These are phyloP conservation scores for Carterocephalus palaemon DNA, from an alignment of 2,888 invertebrate genomes.

Conservation along the genomic window DNA sequence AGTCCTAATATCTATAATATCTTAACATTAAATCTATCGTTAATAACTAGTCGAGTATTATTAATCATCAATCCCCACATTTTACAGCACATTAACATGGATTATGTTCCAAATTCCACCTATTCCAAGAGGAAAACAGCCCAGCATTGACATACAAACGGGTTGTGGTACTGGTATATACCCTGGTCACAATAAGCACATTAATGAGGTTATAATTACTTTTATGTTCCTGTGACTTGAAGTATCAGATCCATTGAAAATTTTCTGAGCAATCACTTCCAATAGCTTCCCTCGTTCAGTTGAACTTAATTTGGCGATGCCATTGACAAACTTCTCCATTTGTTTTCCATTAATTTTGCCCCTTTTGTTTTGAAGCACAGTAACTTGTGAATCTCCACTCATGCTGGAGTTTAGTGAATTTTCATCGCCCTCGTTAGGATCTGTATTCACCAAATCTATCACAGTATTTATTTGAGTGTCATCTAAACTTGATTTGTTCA, in stretches of 20 bases:
- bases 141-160: too few species aligned
- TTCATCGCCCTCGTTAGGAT: constrained; percentile 41
- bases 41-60: too few species aligned
- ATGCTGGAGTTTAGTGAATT: constrained; percentile 43
- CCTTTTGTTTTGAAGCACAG: constrained; percentile 41
- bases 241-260: constrained; percentile 45
- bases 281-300: constrained; percentile 53
- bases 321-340: constrained; percentile 48
- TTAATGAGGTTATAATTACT: constrained; percentile 12
- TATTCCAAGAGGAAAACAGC: too few species aligned
- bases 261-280: constrained; percentile 53
- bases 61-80: too few species aligned
- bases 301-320: constrained; percentile 50
- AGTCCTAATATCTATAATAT: too few species aligned
- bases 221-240: constrained; percentile 35
- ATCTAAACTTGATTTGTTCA: constrained; percentile 23
- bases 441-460: constrained; percentile 48
- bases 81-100: too few species aligned
- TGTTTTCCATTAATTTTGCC: constrained; percentile 33
- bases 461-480: constrained; percentile 35
- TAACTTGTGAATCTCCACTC: constrained; percentile 63
- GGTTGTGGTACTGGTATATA: too few species aligned
- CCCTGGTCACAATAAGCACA: constrained; percentile 3
- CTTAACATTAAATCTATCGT: too few species aligned
- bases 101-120: too few species aligned